Base-by-base conservation (phyloP, 35 echinoderm and acorn worm species). In the Diadema setosum region DNA sequence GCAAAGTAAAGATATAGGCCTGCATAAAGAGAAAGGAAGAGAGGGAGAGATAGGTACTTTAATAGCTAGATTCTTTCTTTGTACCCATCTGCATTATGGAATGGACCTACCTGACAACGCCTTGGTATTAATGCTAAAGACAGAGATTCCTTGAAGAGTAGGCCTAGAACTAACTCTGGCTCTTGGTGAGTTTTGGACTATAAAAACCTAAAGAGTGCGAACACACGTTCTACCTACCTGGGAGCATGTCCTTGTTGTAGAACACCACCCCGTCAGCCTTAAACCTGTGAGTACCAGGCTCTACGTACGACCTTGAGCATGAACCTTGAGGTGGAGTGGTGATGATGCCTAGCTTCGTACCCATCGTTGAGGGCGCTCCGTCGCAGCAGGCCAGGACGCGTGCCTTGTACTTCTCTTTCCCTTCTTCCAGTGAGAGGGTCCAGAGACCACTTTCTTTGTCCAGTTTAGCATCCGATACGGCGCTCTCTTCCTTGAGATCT, bases 171-270 rank as follows among this genome's bases (percentile, higher is more conserved):
- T 12, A 57, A 57, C 12, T 57, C 50, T 14, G 50, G 21, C 12
- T 12, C 50, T 57, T 57, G 21, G 12, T 57, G 12, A 57, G 21
- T 14, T 57, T 14, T 14, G 12, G 21, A 12, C 12, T 14, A 14
- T 57, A 14, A 57, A 57, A 21, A 57, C 50, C 50, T 57, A 57
- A 57, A 57, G 21, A 14, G 21, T 14, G 50, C 21, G 50, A 57
- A 57, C 50, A 12, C 50, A 57, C 12, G 50, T 57, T 57, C n/a
- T 52, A 52, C 48, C 25, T 85, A 85, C 83, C 83, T 64, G 83
- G 83, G 5, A 85, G 57, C 39, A 85, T 42, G 52, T 63, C 83
- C 26, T 85, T 85, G 83, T 85, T 85, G 40, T 85, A 85, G 32
- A 85, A 39, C 26, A 85, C 57, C 25, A 85, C 83, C 6, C 83